Evolutionary conservation across 1,140 invertebrate species (phyloP), one percentile per base, ranked within the genome.

Genomic region (Sinonovacula constricta): DNA sequence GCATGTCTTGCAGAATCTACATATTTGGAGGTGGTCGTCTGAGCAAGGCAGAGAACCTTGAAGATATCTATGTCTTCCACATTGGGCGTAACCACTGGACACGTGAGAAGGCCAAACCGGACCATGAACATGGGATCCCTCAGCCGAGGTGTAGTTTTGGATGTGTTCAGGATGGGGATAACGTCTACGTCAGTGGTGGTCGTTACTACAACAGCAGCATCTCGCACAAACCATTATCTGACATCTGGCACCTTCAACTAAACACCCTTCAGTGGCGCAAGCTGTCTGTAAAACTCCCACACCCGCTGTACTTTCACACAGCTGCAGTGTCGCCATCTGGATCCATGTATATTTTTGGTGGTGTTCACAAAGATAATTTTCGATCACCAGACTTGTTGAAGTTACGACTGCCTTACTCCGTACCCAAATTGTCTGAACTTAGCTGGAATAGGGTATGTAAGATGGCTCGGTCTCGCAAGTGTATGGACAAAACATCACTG

Each of bases 321-420:
- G 74, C 63, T 0, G 56, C 39, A 14, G 51, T 80, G 14, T 83
- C 82, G 3, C 82, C 82, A 39, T 59, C 82, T 5, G 68, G 76
- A 4, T 68, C 79, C 36, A 70, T 83, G 77, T 83, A 79, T 45
- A 26, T 83, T n/a, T 83, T 79, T 59, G 82, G 82, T 22, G 82
- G 82, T 5, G 80, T 83, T 14, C 59, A 57, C 33, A 51, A 15
- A 1, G 59, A 75, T 62, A 71, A 68, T 1, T 62, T 33, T 34
- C 63, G 82, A 4, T 69, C 82, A 22, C 53, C 69, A n/a, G 36
- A 62, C 24, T 49, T 83, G 34, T 83, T 79, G 39, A 62, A 71
- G 28, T 69, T 68, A 18, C 69, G 82, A 34, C 59, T 81, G 0
- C 82, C 82, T 3, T 60, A 59, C 34, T 49, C 67, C 15, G 26